Percentiles rank a stretch among this genome's conserved stretches.
phyloP scores from a whole-genome alignment of 1,140 invertebrate species.

The Caenorhabditis latens region DNA sequence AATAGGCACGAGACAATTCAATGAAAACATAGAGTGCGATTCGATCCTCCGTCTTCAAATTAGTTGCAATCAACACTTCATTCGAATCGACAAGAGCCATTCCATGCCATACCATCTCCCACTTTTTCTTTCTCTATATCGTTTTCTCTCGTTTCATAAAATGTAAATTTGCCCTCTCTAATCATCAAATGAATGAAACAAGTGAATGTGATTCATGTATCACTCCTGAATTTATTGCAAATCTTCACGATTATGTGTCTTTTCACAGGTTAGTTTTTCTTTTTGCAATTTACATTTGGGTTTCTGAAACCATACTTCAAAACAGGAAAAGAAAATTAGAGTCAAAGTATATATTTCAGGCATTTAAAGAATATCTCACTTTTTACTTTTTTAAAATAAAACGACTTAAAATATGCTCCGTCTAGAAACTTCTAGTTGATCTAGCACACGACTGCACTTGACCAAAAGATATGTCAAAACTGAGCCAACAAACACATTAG shows the following conservation, averaged over 20 bases:
- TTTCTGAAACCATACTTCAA: too few relatives aligned
- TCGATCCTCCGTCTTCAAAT: background rate
- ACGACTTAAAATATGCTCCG: too few relatives aligned
- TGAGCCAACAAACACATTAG: too few relatives aligned
- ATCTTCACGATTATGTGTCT: conserved; percentile 44
- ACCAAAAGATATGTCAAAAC: too few relatives aligned
- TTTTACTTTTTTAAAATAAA: too few relatives aligned
- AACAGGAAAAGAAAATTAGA: too few relatives aligned
- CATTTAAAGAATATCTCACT: too few relatives aligned
- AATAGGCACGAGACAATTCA: background rate
- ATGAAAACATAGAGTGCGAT: conserved; percentile 23
- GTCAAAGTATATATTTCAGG: too few relatives aligned
- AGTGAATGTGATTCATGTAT: conserved; percentile 33
- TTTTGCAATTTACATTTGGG: background rate
- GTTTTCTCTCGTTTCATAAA: conserved; percentile 13
- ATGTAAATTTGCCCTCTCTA: conserved; percentile 50
- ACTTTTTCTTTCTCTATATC: background rate
- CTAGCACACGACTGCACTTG: too few relatives aligned
- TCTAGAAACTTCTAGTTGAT: too few relatives aligned
- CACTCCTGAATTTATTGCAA: conserved; percentile 9
- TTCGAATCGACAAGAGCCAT: background rate
- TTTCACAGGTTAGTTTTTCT: conserved; percentile 1
- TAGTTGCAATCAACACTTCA: conserved; percentile 4
- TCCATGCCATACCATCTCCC: background rate
- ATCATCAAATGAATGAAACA: conserved; percentile 48